A percentile compares a stretch with the other conserved stretches of the same genome.
phyloP scores from a whole-genome alignment of 2,113 vertebrate genomes.

The Asarcornis scutulata region DNA sequence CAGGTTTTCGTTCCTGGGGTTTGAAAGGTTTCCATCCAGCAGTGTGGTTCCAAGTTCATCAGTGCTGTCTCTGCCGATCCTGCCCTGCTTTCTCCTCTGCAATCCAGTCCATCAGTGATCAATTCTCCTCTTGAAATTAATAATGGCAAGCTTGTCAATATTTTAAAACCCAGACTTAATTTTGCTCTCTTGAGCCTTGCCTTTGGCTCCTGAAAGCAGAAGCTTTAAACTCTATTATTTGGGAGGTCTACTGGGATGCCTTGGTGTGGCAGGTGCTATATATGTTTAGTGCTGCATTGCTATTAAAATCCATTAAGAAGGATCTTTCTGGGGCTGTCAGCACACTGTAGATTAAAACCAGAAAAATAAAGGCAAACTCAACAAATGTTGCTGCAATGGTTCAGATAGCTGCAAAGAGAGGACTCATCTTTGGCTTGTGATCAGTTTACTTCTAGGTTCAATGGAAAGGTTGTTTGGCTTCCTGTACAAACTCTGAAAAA shows the following conservation, averaged over 20 bases:
- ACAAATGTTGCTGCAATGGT: constrained; percentile 46
- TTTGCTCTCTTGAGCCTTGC: constrained; percentile 50
- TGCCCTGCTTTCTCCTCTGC: neutral
- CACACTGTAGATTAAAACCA: constrained; percentile 56
- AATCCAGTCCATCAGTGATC: constrained; percentile 13
- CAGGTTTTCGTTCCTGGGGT: neutral
- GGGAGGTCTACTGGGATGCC: constrained; percentile 49
- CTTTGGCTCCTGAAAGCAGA: constrained; percentile 57
- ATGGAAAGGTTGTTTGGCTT: constrained; percentile 49
- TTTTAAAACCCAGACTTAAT: constrained; percentile 57
- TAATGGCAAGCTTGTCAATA: constrained; percentile 55
- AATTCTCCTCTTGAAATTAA: constrained; percentile 55
- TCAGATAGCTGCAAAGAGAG: constrained; percentile 20
- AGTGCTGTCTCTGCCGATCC: neutral
- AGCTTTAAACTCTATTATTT: constrained; percentile 64
- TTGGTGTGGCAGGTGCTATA: constrained; percentile 55
- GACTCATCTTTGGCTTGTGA: constrained; percentile 38
- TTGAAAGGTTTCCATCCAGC: neutral
- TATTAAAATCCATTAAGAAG: constrained; percentile 62
- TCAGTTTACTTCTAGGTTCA: constrained; percentile 50
- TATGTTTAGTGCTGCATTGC: constrained; percentile 41
- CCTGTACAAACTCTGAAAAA: neutral
- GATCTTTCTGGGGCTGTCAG: constrained; percentile 61
- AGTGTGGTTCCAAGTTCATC: neutral
- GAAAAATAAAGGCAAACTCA: constrained; percentile 50